These are phyloP conservation scores for Acrobasis consociella DNA, from an alignment of 2,888 invertebrate species.

Conservation along the genomic window DNA sequence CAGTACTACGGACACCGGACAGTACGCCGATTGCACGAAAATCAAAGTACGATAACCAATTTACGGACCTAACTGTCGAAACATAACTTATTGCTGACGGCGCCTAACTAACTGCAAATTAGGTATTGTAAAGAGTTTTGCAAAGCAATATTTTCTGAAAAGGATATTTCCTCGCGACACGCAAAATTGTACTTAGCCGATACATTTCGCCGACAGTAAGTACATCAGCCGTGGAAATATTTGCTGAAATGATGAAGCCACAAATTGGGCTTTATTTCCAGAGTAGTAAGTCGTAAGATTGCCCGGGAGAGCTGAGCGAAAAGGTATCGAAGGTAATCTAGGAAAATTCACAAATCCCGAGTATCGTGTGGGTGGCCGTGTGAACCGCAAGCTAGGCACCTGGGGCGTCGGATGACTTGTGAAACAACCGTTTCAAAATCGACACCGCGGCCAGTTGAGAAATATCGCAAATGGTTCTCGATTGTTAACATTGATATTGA, in stretches of 20 bases:
- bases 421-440: slow-evolving; percentile 51
- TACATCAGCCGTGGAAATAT: slow-evolving; percentile 26
- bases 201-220: slow-evolving; percentile 40
- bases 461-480: slow-evolving; percentile 32
- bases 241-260: slow-evolving; percentile 18
- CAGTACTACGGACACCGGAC: too few relatives aligned
- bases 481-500: slow-evolving; percentile 44
- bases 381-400: slow-evolving; percentile 46
- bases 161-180: slow-evolving; percentile 45
- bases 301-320: slow-evolving; percentile 12
- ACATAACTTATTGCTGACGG: slow-evolving; percentile 29
- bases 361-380: slow-evolving; percentile 52
- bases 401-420: slow-evolving; percentile 40
- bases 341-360: slow-evolving; percentile 52
- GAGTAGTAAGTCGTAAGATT: slow-evolving; percentile 32
- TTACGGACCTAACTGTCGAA: slow-evolving; percentile 16
- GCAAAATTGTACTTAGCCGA: slow-evolving; percentile 46
- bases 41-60: slow-evolving; percentile 16
- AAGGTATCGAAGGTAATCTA: slow-evolving; percentile 44
- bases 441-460: slow-evolving; percentile 37
- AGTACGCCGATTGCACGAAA: slow-evolving; percentile 28
- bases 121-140: slow-evolving; percentile 37
- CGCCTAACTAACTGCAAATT: slow-evolving; percentile 36
- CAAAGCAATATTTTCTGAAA: slow-evolving; percentile 43
- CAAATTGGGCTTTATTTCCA: slow-evolving; percentile 35